Evolutionary conservation across 1,140 invertebrate genomes (phyloP).

Genomic region (Drosophila pallidifrons): DNA sequence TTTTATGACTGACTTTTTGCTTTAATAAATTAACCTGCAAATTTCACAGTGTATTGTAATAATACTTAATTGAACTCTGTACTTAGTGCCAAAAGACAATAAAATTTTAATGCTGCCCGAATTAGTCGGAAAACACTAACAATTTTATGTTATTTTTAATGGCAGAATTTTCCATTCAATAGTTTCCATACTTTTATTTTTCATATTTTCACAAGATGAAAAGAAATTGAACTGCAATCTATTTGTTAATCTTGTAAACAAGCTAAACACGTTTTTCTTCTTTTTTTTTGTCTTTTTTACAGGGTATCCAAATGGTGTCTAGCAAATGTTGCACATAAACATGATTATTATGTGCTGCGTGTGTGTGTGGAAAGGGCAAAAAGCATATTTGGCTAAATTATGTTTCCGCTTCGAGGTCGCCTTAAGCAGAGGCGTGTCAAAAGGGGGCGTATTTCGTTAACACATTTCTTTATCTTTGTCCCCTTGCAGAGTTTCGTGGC

Average conservation of each 20-base stretch:
- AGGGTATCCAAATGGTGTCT: conserved; percentile 13
- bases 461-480: not conserved
- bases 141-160: not conserved
- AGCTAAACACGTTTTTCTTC: not conserved
- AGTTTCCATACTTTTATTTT: conserved; percentile 25
- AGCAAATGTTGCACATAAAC: conserved; percentile 14
- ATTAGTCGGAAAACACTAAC: not conserved
- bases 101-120: no score
- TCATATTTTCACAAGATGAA: not conserved
- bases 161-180: conserved; percentile 36
- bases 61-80: no score
- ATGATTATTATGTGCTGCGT: not conserved
- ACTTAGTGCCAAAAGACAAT: no score
- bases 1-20: no score
- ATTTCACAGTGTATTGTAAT: no score
- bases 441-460: not conserved
- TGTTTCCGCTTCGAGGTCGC: conserved; percentile 29
- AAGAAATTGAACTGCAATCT: not conserved
- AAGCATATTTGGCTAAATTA: conserved; percentile 44
- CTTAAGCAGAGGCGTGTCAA: conserved; percentile 18
- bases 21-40: no score
- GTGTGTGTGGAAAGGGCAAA: conserved; percentile 11
- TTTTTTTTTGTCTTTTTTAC: not conserved
- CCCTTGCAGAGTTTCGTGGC: conserved; percentile 10
- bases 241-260: conserved; percentile 5